These are phyloP conservation scores for Triops longicaudatus DNA, from an alignment of 1,140 invertebrate species.

Conservation along the genomic window DNA sequence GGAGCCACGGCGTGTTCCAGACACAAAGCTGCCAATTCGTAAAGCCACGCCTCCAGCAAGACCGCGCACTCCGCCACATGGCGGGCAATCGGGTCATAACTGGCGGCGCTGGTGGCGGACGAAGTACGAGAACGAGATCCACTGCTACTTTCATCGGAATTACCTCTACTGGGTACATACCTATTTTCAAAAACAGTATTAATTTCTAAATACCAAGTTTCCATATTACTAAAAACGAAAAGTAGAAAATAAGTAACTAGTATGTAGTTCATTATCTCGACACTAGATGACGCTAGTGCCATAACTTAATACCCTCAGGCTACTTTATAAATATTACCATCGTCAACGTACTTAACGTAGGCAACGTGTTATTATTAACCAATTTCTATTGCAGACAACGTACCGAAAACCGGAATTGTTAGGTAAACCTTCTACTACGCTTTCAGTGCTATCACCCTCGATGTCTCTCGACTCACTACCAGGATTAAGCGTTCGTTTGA, in stretches of 20 bases:
- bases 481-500: neutral
- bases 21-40: slow-evolving; percentile 24
- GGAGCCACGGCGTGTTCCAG: slow-evolving; percentile 23
- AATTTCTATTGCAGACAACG: too few species aligned
- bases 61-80: slow-evolving; percentile 25
- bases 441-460: neutral
- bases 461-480: neutral
- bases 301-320: too few species aligned
- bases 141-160: slow-evolving; percentile 2
- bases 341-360: too few species aligned
- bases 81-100: slow-evolving; percentile 15
- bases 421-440: neutral
- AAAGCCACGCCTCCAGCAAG: slow-evolving; percentile 26
- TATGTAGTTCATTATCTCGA: too few species aligned
- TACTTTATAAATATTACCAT: too few species aligned
- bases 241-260: too few species aligned
- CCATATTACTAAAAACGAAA: too few species aligned
- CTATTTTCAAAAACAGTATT: neutral
- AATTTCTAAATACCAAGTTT: too few species aligned
- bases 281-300: too few species aligned
- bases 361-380: too few species aligned
- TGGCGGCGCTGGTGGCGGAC: neutral
- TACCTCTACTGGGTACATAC: neutral
- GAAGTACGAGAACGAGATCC: neutral
- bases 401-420: neutral